These are phyloP conservation scores for Watsonalla binaria DNA, from an alignment of 2,888 invertebrate genomes.

Conservation along the genomic window DNA sequence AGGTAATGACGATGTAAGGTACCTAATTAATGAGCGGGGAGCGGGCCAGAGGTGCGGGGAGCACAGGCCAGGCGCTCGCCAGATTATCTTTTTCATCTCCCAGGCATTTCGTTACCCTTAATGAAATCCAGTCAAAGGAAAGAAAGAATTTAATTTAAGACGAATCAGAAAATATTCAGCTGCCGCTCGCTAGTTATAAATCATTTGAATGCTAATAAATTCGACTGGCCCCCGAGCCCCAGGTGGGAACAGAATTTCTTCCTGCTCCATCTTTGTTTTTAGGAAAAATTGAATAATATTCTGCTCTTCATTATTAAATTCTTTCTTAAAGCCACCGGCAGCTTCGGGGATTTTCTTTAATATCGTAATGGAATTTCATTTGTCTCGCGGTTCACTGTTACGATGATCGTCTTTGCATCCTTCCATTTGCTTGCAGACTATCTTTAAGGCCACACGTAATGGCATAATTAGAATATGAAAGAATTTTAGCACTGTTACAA, in stretches of 20 bases:
- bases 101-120: slow-evolving; percentile 70
- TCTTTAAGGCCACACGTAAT: slow-evolving; percentile 10
- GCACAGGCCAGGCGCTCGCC: slow-evolving; percentile 8
- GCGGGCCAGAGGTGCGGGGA: slow-evolving; percentile 6
- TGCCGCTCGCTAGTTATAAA: slow-evolving; percentile 77
- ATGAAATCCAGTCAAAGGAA: slow-evolving; percentile 76
- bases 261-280: slow-evolving; percentile 70
- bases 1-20: background rate
- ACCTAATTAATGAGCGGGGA: slow-evolving; percentile 7
- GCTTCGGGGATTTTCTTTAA: slow-evolving; percentile 69
- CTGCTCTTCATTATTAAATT: slow-evolving; percentile 72
- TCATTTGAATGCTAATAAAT: slow-evolving; percentile 79
- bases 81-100: slow-evolving; percentile 72
- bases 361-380: slow-evolving; percentile 71
- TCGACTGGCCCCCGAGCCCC: slow-evolving; percentile 67
- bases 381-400: slow-evolving; percentile 48
- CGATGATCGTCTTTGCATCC: slow-evolving; percentile 38
- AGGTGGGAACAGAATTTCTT: slow-evolving; percentile 71
- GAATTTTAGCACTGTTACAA: no score
- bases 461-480: background rate
- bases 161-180: slow-evolving; percentile 78
- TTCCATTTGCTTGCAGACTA: slow-evolving; percentile 26
- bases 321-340: slow-evolving; percentile 65
- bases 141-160: slow-evolving; percentile 78
- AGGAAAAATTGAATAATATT: slow-evolving; percentile 71